A percentile compares a stretch with the other conserved stretches of the same genome.
phyloP scores from a whole-genome alignment of 2,888 invertebrate species.

The Trissoscelio sp. region DNA sequence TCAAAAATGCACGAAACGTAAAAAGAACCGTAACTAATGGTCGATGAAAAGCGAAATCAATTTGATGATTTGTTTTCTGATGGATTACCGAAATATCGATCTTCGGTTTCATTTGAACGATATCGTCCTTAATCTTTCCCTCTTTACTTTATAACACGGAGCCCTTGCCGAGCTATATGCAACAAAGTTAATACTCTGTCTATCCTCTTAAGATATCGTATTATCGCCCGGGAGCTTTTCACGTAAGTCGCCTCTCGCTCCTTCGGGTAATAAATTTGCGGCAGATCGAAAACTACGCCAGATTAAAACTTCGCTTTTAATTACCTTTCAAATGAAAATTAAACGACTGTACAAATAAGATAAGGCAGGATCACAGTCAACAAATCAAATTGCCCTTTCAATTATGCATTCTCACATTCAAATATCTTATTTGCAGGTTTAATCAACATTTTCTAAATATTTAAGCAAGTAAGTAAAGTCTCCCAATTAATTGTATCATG shows the following conservation, averaged over 20 bases:
- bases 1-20: background rate
- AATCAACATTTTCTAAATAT: slow-evolving; percentile 14
- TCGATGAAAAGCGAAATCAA: slow-evolving; percentile 8
- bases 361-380: slow-evolving; percentile 31
- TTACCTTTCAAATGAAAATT: slow-evolving; percentile 70
- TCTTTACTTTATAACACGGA: slow-evolving; percentile 56
- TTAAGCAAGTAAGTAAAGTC: no score
- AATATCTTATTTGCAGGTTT: no score
- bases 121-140: slow-evolving; percentile 40
- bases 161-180: slow-evolving; percentile 51
- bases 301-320: slow-evolving; percentile 77
- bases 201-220: slow-evolving; percentile 77
- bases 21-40: background rate
- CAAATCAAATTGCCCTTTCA: slow-evolving; percentile 39
- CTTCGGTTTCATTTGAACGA: slow-evolving; percentile 14
- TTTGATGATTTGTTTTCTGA: slow-evolving; percentile 30
- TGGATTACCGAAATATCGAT: slow-evolving; percentile 41
- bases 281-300: slow-evolving; percentile 74
- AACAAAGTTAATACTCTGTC: slow-evolving; percentile 68
- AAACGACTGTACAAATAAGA: slow-evolving; percentile 59
- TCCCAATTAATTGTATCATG: no score
- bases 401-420: slow-evolving; percentile 32
- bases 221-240: slow-evolving; percentile 78
- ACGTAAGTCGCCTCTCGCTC: slow-evolving; percentile 66
- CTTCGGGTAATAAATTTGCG: slow-evolving; percentile 71